phyloP scores from a whole-genome alignment of 2,113 vertebrate species.

The Bubo scandiacus region DNA sequence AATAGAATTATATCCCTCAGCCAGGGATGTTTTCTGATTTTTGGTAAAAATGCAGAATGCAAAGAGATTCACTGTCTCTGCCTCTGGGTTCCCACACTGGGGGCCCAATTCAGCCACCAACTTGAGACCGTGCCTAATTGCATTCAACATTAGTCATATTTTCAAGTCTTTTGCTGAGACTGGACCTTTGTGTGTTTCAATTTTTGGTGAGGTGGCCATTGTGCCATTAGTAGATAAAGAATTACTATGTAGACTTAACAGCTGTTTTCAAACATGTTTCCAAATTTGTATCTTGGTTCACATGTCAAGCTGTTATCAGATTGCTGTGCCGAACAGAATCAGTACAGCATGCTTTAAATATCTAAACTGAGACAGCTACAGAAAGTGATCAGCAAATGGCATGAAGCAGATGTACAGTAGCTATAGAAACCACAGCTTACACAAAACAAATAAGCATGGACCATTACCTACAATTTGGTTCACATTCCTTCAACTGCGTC shows the following conservation, averaged over 20 bases:
- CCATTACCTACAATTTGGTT: constrained; percentile 66
- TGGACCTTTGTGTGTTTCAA: not conserved
- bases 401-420: constrained; percentile 49
- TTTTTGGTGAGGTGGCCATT: not conserved
- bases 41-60: not conserved
- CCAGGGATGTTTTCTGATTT: not conserved
- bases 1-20: not conserved
- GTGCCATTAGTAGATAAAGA: not conserved
- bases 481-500: constrained; percentile 27
- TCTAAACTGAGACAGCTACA: constrained; percentile 18
- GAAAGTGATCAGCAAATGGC: constrained; percentile 48
- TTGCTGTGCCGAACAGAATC: constrained; percentile 20
- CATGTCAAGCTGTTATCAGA: not conserved
- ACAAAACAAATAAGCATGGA: constrained; percentile 60
- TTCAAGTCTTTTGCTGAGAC: not conserved
- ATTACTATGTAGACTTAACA: not conserved
- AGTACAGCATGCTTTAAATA: constrained; percentile 31
- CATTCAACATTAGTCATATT: rapidly evolving
- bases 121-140: not conserved
- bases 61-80: not conserved
- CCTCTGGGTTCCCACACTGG: not conserved
- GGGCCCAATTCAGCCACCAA: not conserved
- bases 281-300: not conserved
- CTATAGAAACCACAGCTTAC: constrained; percentile 53
- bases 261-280: constrained; percentile 8